Evolutionary conservation across 2,113 vertebrate genomes (phyloP), one percentile per base, ranked within the genome.

Genomic region (Perca flavescens): DNA sequence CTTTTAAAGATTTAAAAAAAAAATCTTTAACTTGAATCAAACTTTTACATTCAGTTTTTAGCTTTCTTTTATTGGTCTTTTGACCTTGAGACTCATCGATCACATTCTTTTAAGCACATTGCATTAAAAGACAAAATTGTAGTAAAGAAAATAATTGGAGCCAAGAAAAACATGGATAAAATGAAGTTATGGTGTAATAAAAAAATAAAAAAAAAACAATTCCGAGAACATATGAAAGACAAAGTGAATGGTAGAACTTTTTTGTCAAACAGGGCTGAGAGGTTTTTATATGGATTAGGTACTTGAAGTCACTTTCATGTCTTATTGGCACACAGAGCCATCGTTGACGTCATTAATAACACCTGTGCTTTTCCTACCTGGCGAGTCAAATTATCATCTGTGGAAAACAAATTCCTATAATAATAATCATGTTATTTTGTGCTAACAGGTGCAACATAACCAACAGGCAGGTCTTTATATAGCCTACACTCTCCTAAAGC

Each of bases 61-160:
- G n/a, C 14, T 84, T 79, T 81, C 0, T 54, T 75, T 80, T 73
- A 83, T 83, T 75, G 58, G 31, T 70, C 28, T 77, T 60, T 70
- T 74, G 56, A 64, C 12, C 43, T 22, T 43, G 13, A 56, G 49
- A 54, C 12, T 13, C 9, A 66, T 46, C 46, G 65, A 72, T 75
- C 17, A 65, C n/a, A 56, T 76, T 64, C 58, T 28, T 2, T 28
- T 28, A 28, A 83, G 10, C 8, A 52, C n/a, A 66, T 58, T 78
- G 9, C 49, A 65, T 72, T 73, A 79, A 76, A 78, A 66, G 16
- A 40, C 17, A 54, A 52, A 71, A 71, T 56, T 68, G 49, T 58
- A 40, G n/a, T 49, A 14, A 78, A n/a, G 12, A 0, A 34, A 53
- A 0, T 8, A 63, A 54, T 36, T 34, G 7, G 6, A 50, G 21